Percentiles rank a stretch among this genome's conserved stretches.
phyloP scores from a whole-genome alignment of 2,888 invertebrate genomes.

The Octodonta nipae region DNA sequence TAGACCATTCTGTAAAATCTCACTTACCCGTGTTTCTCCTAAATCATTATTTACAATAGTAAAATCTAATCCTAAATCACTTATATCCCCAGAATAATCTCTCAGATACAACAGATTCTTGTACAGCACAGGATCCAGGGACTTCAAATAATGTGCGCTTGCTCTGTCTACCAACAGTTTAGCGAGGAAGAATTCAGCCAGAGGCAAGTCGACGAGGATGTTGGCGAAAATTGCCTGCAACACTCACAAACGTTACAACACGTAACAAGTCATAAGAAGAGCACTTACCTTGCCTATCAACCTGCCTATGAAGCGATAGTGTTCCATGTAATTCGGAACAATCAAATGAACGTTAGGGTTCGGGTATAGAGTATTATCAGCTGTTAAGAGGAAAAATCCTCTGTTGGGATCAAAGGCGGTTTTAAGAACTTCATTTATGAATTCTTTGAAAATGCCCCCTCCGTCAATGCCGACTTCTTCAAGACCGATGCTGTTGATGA shows the following conservation, averaged over 20 bases:
- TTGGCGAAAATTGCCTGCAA: conserved; percentile 83
- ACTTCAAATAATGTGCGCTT: conserved; percentile 79
- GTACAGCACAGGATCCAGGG: conserved; percentile 84
- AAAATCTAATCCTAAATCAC: conserved; percentile 83
- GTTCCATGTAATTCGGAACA: conserved; percentile 73
- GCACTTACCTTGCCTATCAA: conserved; percentile 25
- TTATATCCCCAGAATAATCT: conserved; percentile 72
- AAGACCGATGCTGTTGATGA: conserved; percentile 79
- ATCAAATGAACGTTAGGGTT: conserved; percentile 83
- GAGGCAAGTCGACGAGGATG: conserved; percentile 81
- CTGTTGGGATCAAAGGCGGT: conserved; percentile 93
- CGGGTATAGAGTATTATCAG: conserved; percentile 87
- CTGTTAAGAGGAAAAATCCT: conserved; percentile 79
- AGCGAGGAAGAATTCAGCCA: conserved; percentile 91
- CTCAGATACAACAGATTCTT: conserved; percentile 79
- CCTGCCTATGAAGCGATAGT: conserved; percentile 89
- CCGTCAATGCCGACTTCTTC: conserved; percentile 97
- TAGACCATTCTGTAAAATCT: too few species aligned
- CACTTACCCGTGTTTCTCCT: conserved; percentile 67
- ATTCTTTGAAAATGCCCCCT: conserved; percentile 92
- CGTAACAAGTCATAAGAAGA: neutral
- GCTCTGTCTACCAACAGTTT: conserved; percentile 68
- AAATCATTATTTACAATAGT: conserved; percentile 81
- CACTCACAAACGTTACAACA: neutral
- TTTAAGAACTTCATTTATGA: conserved; percentile 81